Percentiles rank a stretch among this genome's conserved stretches.
Evolutionary conservation across 2,113 vertebrate species (phyloP).

Genomic region (Chamaea fasciata): DNA sequence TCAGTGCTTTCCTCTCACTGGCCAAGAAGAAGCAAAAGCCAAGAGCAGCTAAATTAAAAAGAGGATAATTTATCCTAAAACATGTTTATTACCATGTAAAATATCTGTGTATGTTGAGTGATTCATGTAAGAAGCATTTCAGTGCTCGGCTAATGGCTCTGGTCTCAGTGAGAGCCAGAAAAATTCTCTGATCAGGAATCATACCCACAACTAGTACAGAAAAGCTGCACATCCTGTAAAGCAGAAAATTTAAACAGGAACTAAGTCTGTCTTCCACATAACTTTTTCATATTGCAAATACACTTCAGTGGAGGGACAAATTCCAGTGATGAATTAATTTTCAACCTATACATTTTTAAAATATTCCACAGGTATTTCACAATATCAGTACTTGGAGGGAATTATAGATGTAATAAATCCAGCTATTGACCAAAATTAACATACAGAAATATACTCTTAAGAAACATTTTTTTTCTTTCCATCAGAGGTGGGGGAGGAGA

Average conservation of each 20-base stretch:
- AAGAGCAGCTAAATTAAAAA: neutral
- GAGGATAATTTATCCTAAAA: neutral
- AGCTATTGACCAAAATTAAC: neutral
- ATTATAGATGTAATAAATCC: neutral
- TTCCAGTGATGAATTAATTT: neutral
- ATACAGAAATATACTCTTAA: neutral
- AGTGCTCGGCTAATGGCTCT: neutral
- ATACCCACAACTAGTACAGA: neutral
- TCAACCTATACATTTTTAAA: neutral
- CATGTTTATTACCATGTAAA: neutral
- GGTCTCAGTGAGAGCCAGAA: neutral
- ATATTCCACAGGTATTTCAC: neutral
- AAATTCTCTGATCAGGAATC: neutral
- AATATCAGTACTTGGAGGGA: fast-evolving
- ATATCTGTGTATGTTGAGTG: neutral
- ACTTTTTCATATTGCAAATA: neutral
- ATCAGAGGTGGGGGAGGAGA: neutral
- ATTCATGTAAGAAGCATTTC: neutral
- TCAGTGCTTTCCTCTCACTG: neutral
- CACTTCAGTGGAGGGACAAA: neutral
- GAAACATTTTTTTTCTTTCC: neutral
- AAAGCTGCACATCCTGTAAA: neutral
- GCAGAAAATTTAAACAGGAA: neutral
- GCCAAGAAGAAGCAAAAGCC: neutral
- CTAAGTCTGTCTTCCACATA: neutral